A percentile compares a stretch with the other conserved stretches of the same genome.
phyloP scores from a whole-genome alignment of 2,888 invertebrate species.

The Eubasilissa splendida region DNA sequence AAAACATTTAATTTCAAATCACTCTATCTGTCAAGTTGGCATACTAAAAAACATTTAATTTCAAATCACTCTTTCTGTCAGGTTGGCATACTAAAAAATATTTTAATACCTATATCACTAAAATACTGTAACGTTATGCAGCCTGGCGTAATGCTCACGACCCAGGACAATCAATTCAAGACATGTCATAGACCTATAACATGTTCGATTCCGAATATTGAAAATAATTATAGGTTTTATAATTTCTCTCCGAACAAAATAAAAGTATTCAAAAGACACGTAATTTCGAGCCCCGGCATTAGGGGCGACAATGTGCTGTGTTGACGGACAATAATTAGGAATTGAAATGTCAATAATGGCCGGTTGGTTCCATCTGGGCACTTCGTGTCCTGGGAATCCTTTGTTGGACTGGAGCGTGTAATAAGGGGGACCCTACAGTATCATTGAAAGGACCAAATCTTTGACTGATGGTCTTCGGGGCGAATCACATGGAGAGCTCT shows the following conservation, averaged over 20 bases:
- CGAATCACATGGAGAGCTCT: not conserved
- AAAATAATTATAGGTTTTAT: too few species aligned
- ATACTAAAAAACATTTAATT: too few species aligned
- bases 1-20: too few species aligned
- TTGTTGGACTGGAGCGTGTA: conserved; percentile 20
- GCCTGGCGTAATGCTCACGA: too few species aligned
- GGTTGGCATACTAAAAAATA: too few species aligned
- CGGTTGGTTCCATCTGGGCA: conserved; percentile 14
- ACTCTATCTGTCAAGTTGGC: too few species aligned
- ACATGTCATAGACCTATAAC: too few species aligned
- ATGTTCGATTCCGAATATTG: too few species aligned
- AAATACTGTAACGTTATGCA: too few species aligned
- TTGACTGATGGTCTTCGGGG: conserved; percentile 29
- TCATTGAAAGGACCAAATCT: conserved; percentile 17
- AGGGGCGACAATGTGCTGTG: conserved; percentile 34
- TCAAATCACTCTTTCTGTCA: too few species aligned
- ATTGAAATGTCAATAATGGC: conserved; percentile 49
- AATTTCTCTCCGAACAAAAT: not conserved
- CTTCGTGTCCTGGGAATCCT: conserved; percentile 20
- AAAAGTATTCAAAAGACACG: conserved; percentile 6
- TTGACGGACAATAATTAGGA: conserved; percentile 44
- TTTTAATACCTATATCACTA: too few species aligned
- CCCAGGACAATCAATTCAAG: too few species aligned
- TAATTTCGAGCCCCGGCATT: conserved; percentile 21
- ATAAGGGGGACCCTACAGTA: conserved; percentile 12